Base-by-base conservation (phyloP, 2,888 invertebrate species). In the Leptopilina myrica region DNA sequence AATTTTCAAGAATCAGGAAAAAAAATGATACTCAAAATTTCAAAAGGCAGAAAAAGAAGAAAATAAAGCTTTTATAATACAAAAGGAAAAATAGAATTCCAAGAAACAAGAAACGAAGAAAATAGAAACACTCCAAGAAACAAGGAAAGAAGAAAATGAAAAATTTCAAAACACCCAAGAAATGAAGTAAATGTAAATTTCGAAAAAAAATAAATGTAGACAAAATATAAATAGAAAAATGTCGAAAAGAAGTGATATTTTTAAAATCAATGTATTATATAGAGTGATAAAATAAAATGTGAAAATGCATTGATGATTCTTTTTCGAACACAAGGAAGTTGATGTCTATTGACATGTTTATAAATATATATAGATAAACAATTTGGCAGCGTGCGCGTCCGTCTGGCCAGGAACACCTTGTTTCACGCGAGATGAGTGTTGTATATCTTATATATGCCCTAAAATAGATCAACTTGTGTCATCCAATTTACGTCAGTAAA, bases 381-480 rank as follows among this genome's bases (percentile, higher is more conserved):
- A 8, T 43, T 43, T 43, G 49, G 46, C 6, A 2, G 12, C 11
- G 6, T 64, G 62, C 62, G 46, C 20, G 26, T 76, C 62, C 7
- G 64, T 46, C 76, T 43, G 33, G 3, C 49, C 49, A 62, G 46
- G 43, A 62, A 76, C 76, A 43, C 62, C 46, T 76, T 43, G 26
- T 26, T 59, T 43, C 75, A 62, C 75, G 59, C n/a, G 59, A 59
- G 33, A 62, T 43, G 6, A 15, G 43, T 43, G 43, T 43, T 43
- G 43, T 43, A 5, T 43, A 43, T 49, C 49, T 49, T 49, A 49
- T 49, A 49, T 49, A 62, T 69, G 49, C 46, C 14, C 64, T 66
- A 67, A 77, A 77, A 77, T 77, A 77, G 77, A 77, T 56, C 67
- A 66, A 65, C 66, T 67, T 56, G 77, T 77, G 77, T 67, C 77